phyloP scores from a whole-genome alignment of 2,888 invertebrate genomes.

The Linnaemya vulpina region DNA sequence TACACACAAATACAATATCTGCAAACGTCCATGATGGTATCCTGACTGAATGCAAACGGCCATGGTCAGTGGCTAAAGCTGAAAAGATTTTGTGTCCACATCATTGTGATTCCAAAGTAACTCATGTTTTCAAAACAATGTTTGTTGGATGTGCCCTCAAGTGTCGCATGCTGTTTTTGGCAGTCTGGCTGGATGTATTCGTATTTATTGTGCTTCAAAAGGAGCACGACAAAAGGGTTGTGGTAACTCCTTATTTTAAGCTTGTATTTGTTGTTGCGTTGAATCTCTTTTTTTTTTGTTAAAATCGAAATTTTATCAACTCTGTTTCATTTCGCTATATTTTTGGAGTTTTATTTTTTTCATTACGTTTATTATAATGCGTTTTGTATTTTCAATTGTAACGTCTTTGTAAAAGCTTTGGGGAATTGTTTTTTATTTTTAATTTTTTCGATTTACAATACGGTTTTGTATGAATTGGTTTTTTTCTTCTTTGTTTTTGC shows the following conservation, averaged over 20 bases:
- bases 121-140: slow-evolving; percentile 52
- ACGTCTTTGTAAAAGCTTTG: slow-evolving; percentile 68
- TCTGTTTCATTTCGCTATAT: slow-evolving; percentile 16
- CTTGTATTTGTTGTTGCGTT: slow-evolving; percentile 8
- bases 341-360: slow-evolving; percentile 3
- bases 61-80: slow-evolving; percentile 16
- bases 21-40: slow-evolving; percentile 1
- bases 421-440: slow-evolving; percentile 62
- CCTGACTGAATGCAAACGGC: neutral
- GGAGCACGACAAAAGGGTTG: slow-evolving; percentile 36
- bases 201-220: neutral
- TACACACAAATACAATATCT: no score
- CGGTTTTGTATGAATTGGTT: slow-evolving; percentile 48
- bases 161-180: slow-evolving; percentile 71
- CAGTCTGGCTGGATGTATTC: slow-evolving; percentile 35
- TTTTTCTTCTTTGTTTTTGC: neutral
- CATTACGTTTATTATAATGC: slow-evolving; percentile 67
- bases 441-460: slow-evolving; percentile 65
- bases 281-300: slow-evolving; percentile 14
- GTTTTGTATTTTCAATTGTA: slow-evolving; percentile 70
- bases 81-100: slow-evolving; percentile 38
- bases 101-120: slow-evolving; percentile 44
- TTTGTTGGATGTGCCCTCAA: slow-evolving; percentile 63
- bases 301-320: slow-evolving; percentile 48
- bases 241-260: slow-evolving; percentile 40